A percentile compares a stretch with the other conserved stretches of the same genome.
phyloP scores from a whole-genome alignment of 2,113 vertebrate genomes.

The Siniperca chuatsi region DNA sequence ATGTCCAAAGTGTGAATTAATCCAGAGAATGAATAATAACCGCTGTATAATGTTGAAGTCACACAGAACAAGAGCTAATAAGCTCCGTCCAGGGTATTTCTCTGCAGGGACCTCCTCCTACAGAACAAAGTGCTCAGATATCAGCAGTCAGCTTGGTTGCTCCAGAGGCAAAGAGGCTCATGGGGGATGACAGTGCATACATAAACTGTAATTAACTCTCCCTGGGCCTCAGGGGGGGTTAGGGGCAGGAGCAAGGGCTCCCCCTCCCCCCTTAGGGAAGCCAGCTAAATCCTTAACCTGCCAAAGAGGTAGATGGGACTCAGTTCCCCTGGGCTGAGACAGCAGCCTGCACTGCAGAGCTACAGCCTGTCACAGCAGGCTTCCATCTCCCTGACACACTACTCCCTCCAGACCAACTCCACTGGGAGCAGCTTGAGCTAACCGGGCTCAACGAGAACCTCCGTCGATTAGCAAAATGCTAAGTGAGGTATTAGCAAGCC shows the following conservation, averaged over 20 bases:
- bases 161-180: slow-evolving; percentile 71
- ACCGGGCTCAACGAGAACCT: slow-evolving; percentile 28
- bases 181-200: slow-evolving; percentile 78
- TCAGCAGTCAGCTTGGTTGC: slow-evolving; percentile 62
- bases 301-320: slow-evolving; percentile 68
- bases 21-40: slow-evolving; percentile 53
- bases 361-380: slow-evolving; percentile 62
- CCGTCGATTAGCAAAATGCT: slow-evolving; percentile 61
- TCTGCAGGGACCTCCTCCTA: slow-evolving; percentile 62
- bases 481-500: slow-evolving; percentile 51
- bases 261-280: slow-evolving; percentile 38
- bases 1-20: slow-evolving; percentile 46
- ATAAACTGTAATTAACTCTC: slow-evolving; percentile 83
- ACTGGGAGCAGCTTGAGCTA: slow-evolving; percentile 50
- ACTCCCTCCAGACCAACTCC: slow-evolving; percentile 40
- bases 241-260: slow-evolving; percentile 26
- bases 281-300: slow-evolving; percentile 69
- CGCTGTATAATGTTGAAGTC: slow-evolving; percentile 27
- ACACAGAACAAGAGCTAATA: slow-evolving; percentile 64
- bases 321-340: slow-evolving; percentile 59
- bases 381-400: slow-evolving; percentile 54
- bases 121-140: slow-evolving; percentile 70
- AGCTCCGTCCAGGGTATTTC: slow-evolving; percentile 62
- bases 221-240: slow-evolving; percentile 53
- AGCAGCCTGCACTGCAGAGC: slow-evolving; percentile 37